Conservation (phyloP, 1,140 invertebrate genomes). For the Zaprionus africanus region DNA sequence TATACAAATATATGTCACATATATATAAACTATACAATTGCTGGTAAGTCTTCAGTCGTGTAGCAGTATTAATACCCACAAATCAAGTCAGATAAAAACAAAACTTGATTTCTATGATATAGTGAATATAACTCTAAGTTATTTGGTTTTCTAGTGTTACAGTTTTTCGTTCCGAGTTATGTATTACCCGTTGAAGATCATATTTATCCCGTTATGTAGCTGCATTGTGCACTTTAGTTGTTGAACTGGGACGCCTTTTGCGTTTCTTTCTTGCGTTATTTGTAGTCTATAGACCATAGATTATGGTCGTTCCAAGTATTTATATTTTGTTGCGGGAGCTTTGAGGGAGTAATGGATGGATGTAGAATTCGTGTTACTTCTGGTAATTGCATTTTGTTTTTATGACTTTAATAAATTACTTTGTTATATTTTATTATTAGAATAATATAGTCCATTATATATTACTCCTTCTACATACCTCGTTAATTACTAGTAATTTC, state of each 20-base stretch:
- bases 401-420: too few relatives aligned
- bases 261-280: constrained; percentile 26
- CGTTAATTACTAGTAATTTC: background rate
- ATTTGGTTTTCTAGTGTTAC: constrained; percentile 24
- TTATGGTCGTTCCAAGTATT: background rate
- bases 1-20: constrained; percentile 2
- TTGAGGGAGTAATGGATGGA: constrained; percentile 14
- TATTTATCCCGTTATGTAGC: constrained; percentile 45
- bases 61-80: background rate
- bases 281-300: constrained; percentile 21
- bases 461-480: background rate
- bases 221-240: constrained; percentile 69
- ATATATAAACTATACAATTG: constrained; percentile 18
- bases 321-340: background rate
- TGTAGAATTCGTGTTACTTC: too few relatives aligned
- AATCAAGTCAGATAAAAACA: constrained; percentile 8
- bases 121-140: background rate
- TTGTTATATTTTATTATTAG: background rate
- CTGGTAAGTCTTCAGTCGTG: constrained; percentile 46
- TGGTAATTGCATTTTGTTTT: too few relatives aligned
- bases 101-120: constrained; percentile 3
- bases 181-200: constrained; percentile 10
- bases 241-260: constrained; percentile 8
- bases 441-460: background rate
- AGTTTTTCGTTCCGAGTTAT: constrained; percentile 35